phyloP scores from a whole-genome alignment of 2,113 vertebrate species.

The Gymnarchus niloticus region DNA sequence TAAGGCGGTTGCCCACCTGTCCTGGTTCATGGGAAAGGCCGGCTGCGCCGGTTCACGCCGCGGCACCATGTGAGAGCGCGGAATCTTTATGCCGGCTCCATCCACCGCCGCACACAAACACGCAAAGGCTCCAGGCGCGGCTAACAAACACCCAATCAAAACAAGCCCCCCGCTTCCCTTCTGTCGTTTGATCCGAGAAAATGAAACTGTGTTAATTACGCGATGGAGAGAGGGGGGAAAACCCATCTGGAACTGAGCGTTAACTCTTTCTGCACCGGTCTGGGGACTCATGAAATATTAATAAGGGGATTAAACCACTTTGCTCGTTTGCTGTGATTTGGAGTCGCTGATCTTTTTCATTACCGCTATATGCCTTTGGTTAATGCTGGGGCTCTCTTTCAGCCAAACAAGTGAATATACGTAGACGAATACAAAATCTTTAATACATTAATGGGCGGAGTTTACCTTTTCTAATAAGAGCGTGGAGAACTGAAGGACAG shows the following conservation, averaged over 20 bases:
- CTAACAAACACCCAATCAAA: conserved; percentile 22
- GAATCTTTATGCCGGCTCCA: conserved; percentile 11
- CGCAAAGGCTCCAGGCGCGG: conserved; percentile 8
- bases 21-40: conserved; percentile 60
- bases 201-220: conserved; percentile 54
- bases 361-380: neutral
- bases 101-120: conserved; percentile 15
- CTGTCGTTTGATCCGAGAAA: conserved; percentile 46
- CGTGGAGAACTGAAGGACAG: neutral
- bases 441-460: neutral
- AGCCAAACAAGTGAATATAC: neutral
- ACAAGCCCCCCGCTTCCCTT: conserved; percentile 35
- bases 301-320: conserved; percentile 37
- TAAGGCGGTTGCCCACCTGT: conserved; percentile 63
- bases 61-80: conserved; percentile 38
- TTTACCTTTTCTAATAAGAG: neutral
- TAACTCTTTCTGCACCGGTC: conserved; percentile 43
- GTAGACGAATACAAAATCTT: neutral
- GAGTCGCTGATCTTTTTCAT: conserved; percentile 25
- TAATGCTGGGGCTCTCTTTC: neutral
- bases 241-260: conserved; percentile 45
- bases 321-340: conserved; percentile 15
- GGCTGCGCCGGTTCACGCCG: conserved; percentile 55
- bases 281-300: conserved; percentile 40
- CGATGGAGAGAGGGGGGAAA: conserved; percentile 18